Base-by-base conservation (phyloP, 2,888 invertebrate species). In the Nebria brevicollis region DNA sequence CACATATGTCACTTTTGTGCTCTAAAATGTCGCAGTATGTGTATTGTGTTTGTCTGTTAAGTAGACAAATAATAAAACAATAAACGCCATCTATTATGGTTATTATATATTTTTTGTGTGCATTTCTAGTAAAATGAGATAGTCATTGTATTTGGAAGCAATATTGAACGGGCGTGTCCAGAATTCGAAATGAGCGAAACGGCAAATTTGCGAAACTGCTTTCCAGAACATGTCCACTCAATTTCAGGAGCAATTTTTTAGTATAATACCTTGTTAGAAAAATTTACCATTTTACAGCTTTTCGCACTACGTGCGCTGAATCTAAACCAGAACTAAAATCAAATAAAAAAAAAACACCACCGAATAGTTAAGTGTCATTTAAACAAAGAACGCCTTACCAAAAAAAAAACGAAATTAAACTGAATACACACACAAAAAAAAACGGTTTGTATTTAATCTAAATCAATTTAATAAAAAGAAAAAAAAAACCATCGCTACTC, bases 201-300 rank as follows among this genome's bases (percentile, higher is more conserved):
- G 2, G 54, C 54, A 34, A 34, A 34, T 34, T 54, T 54, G 8
- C 8, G 7, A 54, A 8, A 54, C 13, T 54, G 13, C 13, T 11
- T 11, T 54, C 8, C 11, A 8, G 54, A 54, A 13, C 54, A 54
- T 54, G 73, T 13, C 11, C 34, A 64, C 25, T 25, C 78, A 78
- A 78, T 78, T 78, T 66, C 41, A 78, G 72, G 74, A 78, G 78
- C 78, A 78, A 78, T 78, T 78, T 78, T 78, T 78, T 78, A 78
- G 25, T 41, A 41, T 78, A 78, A 78, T 78, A 78, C 78, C 78
- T 65, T 72, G 15, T 65, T 78, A 74, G 34, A 78, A 78, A 78
- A 78, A 78, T 78, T 78, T 66, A 66, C 65, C 78, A 66, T 78
- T 41, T 73, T 66, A 78, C 74, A 54, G 78, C 64, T 26, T 65